Base-by-base conservation (phyloP, 2,113 vertebrate species). In the Pionites leucogaster region DNA sequence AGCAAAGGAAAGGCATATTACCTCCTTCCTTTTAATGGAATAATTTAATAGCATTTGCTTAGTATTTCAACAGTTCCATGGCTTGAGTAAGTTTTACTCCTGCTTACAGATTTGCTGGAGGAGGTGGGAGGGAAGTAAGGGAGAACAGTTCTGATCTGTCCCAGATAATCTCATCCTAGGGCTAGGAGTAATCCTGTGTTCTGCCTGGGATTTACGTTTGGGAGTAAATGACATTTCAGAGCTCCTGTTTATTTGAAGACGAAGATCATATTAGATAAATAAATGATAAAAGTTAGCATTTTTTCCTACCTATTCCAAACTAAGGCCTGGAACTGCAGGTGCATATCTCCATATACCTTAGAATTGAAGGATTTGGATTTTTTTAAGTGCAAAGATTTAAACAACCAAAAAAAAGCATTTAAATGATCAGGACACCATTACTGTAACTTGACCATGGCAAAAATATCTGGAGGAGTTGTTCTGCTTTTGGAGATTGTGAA, bases 1-100 rank as follows among this genome's bases (percentile, higher is more conserved):
- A 92, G 23, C 49, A 27, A 70, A 96, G 87, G 93, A 95, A 95
- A 96, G 23, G 29, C 72, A 85, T 47, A 31, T 88, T 90, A 76
- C n/a, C 49, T 37, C 6, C 9, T 67, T 29, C 37, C 60, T 75
- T 79, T 49, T 76, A 91, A 84, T 90, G n/a, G 41, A 72, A 85
- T 94, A 22, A 84, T 65, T 91, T 86, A 68, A 49, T 29, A 76
- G 49, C 29, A 37, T 37, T 88, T 82, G 41, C 52, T 24, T 41
- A 37, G 75, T 76, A 41, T 57, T 90, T 65, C 52, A 76, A 1
- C 27, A 82, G 67, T 83, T 69, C 23, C 13, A 29, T 47, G 57
- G 12, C 14, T 65, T 53, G 62, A 60, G 52, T 29, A 55, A 29
- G 39, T 68, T 89, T 44, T 79, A 23, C 35, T 91, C 33, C 35